Conservation (phyloP, 1,140 invertebrate genomes). For the Bradynema listronoti region DNA sequence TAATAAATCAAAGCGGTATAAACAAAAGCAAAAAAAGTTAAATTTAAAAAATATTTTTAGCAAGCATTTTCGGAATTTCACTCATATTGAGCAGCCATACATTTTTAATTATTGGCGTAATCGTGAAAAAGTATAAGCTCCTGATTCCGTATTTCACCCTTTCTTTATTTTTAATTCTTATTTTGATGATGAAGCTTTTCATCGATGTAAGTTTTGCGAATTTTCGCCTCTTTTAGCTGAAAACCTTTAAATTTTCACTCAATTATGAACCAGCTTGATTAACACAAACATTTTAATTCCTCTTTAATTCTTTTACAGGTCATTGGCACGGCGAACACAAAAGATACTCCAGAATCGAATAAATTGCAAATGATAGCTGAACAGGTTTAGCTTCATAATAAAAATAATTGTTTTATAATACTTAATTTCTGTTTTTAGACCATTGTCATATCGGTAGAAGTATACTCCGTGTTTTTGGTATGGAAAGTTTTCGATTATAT, state of each 20-base stretch:
- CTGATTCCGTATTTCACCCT: conserved; percentile 32
- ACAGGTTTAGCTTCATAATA: conserved; percentile 9
- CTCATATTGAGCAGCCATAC: conserved; percentile 18
- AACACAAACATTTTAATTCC: no score
- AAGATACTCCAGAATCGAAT: conserved; percentile 20
- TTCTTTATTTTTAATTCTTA: conserved; percentile 24
- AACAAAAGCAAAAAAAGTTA: not conserved
- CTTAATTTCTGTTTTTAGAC: conserved; percentile 12
- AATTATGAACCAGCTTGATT: no score
- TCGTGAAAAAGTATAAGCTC: conserved; percentile 24
- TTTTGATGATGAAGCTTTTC: conserved; percentile 28
- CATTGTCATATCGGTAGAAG: conserved; percentile 24
- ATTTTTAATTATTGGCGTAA: conserved; percentile 20
- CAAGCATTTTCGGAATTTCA: conserved; percentile 12
- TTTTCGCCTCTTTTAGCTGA: no score
- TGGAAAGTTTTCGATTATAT: conserved; percentile 32
- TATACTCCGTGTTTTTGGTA: conserved; percentile 28
- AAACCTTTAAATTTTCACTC: no score
- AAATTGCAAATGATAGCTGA: conserved; percentile 15
- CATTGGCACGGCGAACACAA: conserved; percentile 29
- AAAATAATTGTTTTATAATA: not conserved
- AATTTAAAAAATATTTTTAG: conserved; percentile 14
- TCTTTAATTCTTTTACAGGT: no score
- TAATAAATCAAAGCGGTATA: not conserved
- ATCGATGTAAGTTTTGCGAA: no score